Conservation (phyloP, 2,797 vertebrate genomes). For the Amniataba percoides region DNA sequence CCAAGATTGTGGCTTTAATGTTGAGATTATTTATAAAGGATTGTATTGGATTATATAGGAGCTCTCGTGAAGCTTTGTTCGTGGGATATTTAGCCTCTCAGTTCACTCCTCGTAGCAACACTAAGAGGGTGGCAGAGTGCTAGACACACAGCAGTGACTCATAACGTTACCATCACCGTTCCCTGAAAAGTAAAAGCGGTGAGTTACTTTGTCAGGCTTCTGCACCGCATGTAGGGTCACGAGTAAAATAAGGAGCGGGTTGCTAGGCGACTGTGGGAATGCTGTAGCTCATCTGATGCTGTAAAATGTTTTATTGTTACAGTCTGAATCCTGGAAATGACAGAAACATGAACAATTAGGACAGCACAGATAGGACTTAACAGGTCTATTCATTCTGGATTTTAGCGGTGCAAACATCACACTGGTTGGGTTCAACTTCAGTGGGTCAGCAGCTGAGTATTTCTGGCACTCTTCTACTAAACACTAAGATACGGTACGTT, state of each 20-base stretch:
- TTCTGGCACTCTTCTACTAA: too few species aligned
- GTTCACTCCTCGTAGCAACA: conserved; percentile 19
- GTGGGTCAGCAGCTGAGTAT: neutral
- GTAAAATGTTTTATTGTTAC: neutral
- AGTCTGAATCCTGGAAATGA: neutral
- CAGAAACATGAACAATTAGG: too few species aligned
- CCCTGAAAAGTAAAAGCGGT: conserved; percentile 16
- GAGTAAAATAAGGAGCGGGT: conserved; percentile 23
- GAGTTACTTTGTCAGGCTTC: conserved; percentile 8
- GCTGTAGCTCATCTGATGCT: conserved; percentile 3
- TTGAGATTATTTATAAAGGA: neutral
- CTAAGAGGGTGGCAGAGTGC: conserved; percentile 23
- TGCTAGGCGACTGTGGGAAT: conserved; percentile 41
- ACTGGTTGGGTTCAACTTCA: neutral
- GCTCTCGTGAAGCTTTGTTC: neutral
- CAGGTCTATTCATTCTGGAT: neutral
- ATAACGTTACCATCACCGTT: conserved; percentile 29
- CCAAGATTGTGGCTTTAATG: neutral
- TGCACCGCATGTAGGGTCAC: conserved; percentile 11
- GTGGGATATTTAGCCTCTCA: neutral
- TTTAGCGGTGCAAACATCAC: neutral
- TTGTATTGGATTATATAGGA: too few species aligned
- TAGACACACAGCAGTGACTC: conserved; percentile 41
- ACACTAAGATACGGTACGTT: too few species aligned
- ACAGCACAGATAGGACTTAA: neutral